phyloP scores from a whole-genome alignment of 2,888 invertebrate genomes.

The Rugalucina vietnamica region DNA sequence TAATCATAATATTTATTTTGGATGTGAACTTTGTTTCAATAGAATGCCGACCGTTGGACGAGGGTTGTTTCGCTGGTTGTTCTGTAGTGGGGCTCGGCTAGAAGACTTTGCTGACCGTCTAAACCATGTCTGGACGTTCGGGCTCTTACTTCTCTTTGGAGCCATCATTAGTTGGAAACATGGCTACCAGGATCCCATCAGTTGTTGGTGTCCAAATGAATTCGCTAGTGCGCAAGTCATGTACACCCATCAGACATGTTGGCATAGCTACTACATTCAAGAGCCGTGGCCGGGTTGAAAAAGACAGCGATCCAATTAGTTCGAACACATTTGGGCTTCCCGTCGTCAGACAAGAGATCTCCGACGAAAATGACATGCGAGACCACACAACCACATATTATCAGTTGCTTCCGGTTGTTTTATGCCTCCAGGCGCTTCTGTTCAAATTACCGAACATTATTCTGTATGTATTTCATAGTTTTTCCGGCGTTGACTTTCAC shows the following conservation, averaged over 20 bases:
- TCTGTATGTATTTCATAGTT: conserved; percentile 49
- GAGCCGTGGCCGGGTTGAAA: neutral
- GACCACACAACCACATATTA: conserved; percentile 15
- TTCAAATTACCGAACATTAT: conserved; percentile 58
- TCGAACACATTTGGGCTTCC: neutral
- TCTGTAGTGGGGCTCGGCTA: conserved; percentile 29
- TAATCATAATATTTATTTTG: neutral
- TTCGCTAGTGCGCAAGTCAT: neutral
- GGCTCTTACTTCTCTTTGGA: conserved; percentile 45
- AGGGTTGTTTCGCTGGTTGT: conserved; percentile 39
- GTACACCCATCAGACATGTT: conserved; percentile 32
- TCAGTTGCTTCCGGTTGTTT: conserved; percentile 55
- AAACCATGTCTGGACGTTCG: conserved; percentile 61
- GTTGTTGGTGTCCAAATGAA: conserved; percentile 47
- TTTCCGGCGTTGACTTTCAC: conserved; percentile 50
- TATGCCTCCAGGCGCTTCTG: conserved; percentile 53
- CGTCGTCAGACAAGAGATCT: neutral
- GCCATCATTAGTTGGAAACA: conserved; percentile 56
- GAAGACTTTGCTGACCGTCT: conserved; percentile 60
- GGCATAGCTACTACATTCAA: conserved; percentile 45
- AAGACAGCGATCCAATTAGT: neutral
- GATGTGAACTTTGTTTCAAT: neutral
- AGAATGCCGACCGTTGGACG: conserved; percentile 46
- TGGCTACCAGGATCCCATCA: conserved; percentile 26
- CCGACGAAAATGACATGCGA: neutral